phyloP scores from a whole-genome alignment of 2,797 vertebrate genomes.

The Eulemur rubriventer region DNA sequence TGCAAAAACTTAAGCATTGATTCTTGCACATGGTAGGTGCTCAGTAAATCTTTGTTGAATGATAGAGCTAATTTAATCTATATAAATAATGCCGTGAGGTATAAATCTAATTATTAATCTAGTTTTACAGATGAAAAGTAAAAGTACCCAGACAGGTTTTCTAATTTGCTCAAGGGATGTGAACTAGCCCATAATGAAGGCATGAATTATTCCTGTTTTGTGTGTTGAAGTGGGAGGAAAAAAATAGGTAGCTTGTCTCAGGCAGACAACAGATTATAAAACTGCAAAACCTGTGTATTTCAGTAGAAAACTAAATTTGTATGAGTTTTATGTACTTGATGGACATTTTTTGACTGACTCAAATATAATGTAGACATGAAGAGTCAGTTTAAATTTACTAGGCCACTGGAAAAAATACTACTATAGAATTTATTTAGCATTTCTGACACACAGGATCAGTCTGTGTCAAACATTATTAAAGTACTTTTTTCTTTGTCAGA shows the following conservation, averaged over 20 bases:
- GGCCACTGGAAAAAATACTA: background rate
- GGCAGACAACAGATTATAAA: slow-evolving; percentile 7
- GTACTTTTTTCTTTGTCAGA: slow-evolving; percentile 39
- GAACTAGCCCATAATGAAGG: background rate
- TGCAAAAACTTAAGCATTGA: background rate
- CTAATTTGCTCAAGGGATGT: background rate
- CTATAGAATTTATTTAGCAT: slow-evolving; percentile 3
- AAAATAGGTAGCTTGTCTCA: slow-evolving; percentile 12
- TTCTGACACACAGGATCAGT: slow-evolving; percentile 1
- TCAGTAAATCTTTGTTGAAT: slow-evolving; percentile 12
- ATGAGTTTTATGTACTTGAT: slow-evolving; percentile 26
- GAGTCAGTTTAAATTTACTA: slow-evolving; percentile 50
- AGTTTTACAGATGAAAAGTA: slow-evolving; percentile 4
- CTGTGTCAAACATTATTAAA: slow-evolving; percentile 40
- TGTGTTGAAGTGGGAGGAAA: background rate
- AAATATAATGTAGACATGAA: slow-evolving; percentile 27
- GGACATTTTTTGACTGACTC: slow-evolving; percentile 28
- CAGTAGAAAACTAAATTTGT: slow-evolving; percentile 30
- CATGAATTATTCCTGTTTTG: background rate
- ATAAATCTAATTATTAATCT: background rate
- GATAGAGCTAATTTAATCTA: background rate
- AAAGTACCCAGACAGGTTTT: background rate
- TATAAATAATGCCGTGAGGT: background rate
- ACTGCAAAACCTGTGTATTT: slow-evolving; percentile 16
- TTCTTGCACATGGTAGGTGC: background rate